Evolutionary conservation across 2,888 invertebrate species (phyloP).

Genomic region (Zhuqinia jingwanae): DNA sequence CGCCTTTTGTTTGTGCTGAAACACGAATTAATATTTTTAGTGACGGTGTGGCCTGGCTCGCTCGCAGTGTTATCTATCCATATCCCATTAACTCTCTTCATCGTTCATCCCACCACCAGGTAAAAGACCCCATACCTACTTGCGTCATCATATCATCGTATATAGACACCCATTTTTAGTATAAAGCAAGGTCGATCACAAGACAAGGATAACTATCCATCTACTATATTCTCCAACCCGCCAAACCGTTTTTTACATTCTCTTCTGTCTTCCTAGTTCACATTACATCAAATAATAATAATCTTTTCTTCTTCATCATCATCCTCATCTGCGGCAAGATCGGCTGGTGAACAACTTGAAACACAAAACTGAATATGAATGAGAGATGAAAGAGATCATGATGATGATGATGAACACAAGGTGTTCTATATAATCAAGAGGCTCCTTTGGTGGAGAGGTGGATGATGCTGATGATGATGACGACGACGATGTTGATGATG

Average conservation of each 20-base stretch:
- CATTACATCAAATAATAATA: too few species aligned
- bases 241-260: too few species aligned
- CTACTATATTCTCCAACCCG: too few species aligned
- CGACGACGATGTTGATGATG: conserved; percentile 10
- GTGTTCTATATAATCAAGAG: conserved; percentile 14
- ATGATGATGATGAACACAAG: conserved; percentile 9
- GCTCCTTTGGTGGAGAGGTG: not conserved
- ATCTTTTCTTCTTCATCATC: conserved; percentile 7
- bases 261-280: too few species aligned
- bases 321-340: not conserved
- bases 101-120: not conserved
- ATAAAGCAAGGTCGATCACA: too few species aligned
- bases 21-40: not conserved
- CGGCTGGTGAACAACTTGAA: too few species aligned
- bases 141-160: not conserved
- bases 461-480: not conserved
- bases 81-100: not conserved
- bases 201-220: too few species aligned
- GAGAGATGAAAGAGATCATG: too few species aligned
- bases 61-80: too few species aligned
- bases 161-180: too few species aligned
- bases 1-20: too few species aligned
- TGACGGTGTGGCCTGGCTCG: not conserved
- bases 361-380: not conserved
- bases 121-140: not conserved